These are phyloP conservation scores for Phrynocephalus guinanensis DNA, from an alignment of 2,797 vertebrate genomes.

Conservation along the genomic window DNA sequence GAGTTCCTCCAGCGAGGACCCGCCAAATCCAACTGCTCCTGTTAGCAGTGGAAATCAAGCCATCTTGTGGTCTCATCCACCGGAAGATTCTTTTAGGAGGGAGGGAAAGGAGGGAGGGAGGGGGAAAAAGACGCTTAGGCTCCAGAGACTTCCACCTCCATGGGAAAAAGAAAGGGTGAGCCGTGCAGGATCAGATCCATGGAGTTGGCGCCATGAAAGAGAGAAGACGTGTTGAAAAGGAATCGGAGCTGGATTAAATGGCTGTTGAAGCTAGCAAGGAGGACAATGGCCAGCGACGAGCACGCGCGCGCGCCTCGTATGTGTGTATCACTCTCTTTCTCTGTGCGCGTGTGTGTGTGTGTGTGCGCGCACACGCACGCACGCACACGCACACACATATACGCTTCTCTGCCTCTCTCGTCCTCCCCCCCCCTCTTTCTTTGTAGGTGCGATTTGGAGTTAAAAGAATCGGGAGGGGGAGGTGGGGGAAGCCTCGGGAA, in stretches of 20 bases:
- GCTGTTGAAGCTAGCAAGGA: slow-evolving; percentile 25
- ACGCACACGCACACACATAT: background rate
- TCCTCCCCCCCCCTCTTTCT: background rate
- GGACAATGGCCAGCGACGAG: slow-evolving; percentile 38
- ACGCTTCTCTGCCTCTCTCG: background rate
- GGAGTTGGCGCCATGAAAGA: background rate
- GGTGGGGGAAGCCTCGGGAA: slow-evolving; percentile 22
- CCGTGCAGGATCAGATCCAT: background rate
- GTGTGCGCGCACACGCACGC: background rate
- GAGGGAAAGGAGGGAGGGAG: too few relatives aligned
- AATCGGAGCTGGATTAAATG: slow-evolving; percentile 6
- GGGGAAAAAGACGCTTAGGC: background rate
- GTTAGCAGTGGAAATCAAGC: slow-evolving; percentile 7
- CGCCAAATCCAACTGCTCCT: slow-evolving; percentile 1
- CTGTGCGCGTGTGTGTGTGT: background rate
- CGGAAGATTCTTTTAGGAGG: background rate
- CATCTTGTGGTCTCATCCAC: slow-evolving; percentile 18
- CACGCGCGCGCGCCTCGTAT: background rate
- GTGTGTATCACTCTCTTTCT: too few relatives aligned
- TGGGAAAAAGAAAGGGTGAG: background rate
- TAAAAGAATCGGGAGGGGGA: background rate
- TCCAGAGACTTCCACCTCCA: background rate
- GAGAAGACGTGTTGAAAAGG: background rate
- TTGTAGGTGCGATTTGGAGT: background rate
- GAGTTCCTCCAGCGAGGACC: slow-evolving; percentile 5